phyloP scores from a whole-genome alignment of 2,797 vertebrate genomes.

The Neoniphon sammara region DNA sequence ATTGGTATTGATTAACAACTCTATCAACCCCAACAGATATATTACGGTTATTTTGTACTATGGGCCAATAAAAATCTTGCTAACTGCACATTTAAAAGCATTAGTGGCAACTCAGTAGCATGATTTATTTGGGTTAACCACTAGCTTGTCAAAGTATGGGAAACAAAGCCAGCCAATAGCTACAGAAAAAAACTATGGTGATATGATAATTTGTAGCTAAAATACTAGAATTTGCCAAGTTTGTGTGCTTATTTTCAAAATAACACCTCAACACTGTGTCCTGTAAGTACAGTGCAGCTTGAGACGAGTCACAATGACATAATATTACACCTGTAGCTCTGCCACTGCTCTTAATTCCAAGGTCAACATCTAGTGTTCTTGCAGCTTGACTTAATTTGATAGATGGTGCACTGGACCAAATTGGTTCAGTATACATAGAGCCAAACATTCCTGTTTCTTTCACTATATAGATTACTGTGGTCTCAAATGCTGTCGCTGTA shows the following conservation, averaged over 20 bases:
- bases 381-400: slow-evolving; percentile 70
- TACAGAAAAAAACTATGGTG: background rate
- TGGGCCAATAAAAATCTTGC: slow-evolving; percentile 41
- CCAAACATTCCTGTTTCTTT: background rate
- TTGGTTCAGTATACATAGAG: slow-evolving; percentile 4
- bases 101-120: slow-evolving; percentile 17
- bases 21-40: slow-evolving; percentile 49
- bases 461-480: background rate
- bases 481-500: too few relatives aligned
- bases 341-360: slow-evolving; percentile 57
- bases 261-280: slow-evolving; percentile 5
- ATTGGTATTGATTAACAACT: slow-evolving; percentile 59
- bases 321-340: slow-evolving; percentile 67
- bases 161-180: slow-evolving; percentile 1
- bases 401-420: slow-evolving; percentile 30
- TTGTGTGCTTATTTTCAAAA: slow-evolving; percentile 35
- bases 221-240: slow-evolving; percentile 29
- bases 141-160: slow-evolving; percentile 18
- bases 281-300: slow-evolving; percentile 2
- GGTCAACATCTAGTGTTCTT: slow-evolving; percentile 73
- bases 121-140: slow-evolving; percentile 16
- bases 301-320: slow-evolving; percentile 60
- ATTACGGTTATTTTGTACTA: slow-evolving; percentile 19
- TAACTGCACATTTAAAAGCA: slow-evolving; percentile 35
- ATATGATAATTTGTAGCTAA: slow-evolving; percentile 29